These are phyloP conservation scores for Pseudomyrmex concolor DNA, from an alignment of 1,140 invertebrate genomes.

Conservation along the genomic window DNA sequence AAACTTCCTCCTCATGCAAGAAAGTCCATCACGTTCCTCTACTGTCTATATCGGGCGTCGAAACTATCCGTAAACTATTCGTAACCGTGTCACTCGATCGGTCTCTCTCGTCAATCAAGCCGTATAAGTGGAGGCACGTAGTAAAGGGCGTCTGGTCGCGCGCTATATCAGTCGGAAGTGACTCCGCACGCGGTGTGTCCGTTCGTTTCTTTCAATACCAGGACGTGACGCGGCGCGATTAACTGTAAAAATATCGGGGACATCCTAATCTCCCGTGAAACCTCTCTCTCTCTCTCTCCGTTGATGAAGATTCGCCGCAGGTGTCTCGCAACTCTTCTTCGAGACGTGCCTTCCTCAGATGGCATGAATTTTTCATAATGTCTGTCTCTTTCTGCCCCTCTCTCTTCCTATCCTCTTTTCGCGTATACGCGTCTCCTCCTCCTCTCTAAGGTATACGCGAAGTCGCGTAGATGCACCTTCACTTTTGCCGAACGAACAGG, in stretches of 20 bases:
- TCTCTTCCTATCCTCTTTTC: background rate
- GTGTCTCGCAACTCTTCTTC: slow-evolving; percentile 42
- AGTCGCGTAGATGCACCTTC: slow-evolving; percentile 53
- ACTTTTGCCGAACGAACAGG: slow-evolving; percentile 47
- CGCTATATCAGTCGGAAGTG: slow-evolving; percentile 38
- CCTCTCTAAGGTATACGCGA: background rate
- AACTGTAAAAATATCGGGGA: slow-evolving; percentile 67
- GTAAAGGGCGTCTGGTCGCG: background rate
- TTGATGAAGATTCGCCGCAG: slow-evolving; percentile 30
- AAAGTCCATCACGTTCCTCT: slow-evolving; percentile 11
- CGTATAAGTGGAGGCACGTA: slow-evolving; percentile 12
- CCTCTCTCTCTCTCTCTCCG: background rate
- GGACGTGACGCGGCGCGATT: slow-evolving; percentile 36
- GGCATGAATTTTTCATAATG: slow-evolving; percentile 64
- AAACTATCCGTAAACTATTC: background rate
- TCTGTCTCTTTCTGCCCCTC: background rate
- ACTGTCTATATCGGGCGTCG: background rate
- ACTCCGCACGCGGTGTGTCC: background rate
- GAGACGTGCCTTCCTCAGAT: slow-evolving; percentile 15
- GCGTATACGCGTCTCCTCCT: background rate
- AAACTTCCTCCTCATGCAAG: background rate
- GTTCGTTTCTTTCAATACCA: slow-evolving; percentile 21
- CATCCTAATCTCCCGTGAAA: slow-evolving; percentile 60
- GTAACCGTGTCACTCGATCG: slow-evolving; percentile 26
- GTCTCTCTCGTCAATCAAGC: background rate